phyloP scores from a whole-genome alignment of 2,113 vertebrate species.

The Pipra filicauda region DNA sequence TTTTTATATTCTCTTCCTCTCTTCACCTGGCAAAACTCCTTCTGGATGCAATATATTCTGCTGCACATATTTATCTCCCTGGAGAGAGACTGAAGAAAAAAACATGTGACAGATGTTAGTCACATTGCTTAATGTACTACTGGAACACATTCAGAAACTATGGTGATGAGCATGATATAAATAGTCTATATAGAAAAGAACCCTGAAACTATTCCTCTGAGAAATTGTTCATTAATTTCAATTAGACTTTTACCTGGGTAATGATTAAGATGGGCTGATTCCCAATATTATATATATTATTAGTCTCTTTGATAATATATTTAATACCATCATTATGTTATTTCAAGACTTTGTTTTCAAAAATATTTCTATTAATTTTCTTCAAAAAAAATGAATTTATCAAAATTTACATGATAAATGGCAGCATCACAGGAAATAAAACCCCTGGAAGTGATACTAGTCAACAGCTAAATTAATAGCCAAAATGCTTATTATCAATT shows the following conservation, averaged over 20 bases:
- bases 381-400: neutral
- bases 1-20: neutral
- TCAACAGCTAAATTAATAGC: neutral
- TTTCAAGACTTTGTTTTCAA: neutral
- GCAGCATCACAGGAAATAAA: neutral
- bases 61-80: conserved; percentile 10
- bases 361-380: neutral
- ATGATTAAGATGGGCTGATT: neutral
- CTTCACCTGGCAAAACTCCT: neutral
- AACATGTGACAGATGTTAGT: conserved; percentile 46
- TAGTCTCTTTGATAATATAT: neutral
- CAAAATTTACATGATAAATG: neutral
- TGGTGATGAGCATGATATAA: conserved; percentile 42
- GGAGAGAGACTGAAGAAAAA: neutral
- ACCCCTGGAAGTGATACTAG: neutral
- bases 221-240: conserved; percentile 21
- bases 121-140: conserved; percentile 24
- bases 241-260: neutral
- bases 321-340: neutral
- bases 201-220: neutral
- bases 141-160: conserved; percentile 39
- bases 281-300: neutral
- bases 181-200: conserved; percentile 1
- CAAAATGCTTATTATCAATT: neutral
- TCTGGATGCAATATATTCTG: neutral